Evolutionary conservation across 2,113 vertebrate genomes (phyloP).

Genomic region (Plecturocebus donacophilus): DNA sequence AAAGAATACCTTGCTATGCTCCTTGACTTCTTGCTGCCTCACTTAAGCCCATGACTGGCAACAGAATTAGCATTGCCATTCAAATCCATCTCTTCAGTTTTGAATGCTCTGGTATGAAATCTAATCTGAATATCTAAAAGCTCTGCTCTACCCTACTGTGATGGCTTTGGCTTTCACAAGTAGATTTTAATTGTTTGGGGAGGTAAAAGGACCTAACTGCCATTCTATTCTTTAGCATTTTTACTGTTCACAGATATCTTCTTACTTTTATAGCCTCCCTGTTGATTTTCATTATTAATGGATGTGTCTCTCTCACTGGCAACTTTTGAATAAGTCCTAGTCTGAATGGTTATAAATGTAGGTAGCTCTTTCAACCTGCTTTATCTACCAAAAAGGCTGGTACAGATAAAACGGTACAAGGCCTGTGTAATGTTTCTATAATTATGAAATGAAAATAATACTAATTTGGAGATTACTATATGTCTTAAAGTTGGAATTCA

Average conservation of each 20-base stretch:
- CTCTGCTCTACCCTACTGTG: background rate
- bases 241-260: conserved; percentile 15
- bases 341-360: background rate
- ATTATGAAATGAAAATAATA: background rate
- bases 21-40: background rate
- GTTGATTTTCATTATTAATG: conserved; percentile 47
- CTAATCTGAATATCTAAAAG: conserved; percentile 13
- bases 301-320: background rate
- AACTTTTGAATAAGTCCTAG: conserved; percentile 25
- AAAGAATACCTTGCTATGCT: background rate
- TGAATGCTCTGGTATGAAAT: background rate
- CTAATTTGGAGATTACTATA: background rate
- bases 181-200: conserved; percentile 1
- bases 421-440: background rate
- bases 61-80: background rate
- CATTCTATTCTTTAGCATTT: background rate
- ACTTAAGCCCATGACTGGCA: background rate
- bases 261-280: background rate
- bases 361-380: background rate
- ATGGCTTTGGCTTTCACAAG: background rate
- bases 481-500: background rate
- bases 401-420: background rate
- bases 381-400: background rate
- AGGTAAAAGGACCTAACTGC: background rate
- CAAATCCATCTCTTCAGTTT: background rate